Base-by-base conservation (phyloP, 2,888 invertebrate species). In the Cataglyphis cursor region DNA sequence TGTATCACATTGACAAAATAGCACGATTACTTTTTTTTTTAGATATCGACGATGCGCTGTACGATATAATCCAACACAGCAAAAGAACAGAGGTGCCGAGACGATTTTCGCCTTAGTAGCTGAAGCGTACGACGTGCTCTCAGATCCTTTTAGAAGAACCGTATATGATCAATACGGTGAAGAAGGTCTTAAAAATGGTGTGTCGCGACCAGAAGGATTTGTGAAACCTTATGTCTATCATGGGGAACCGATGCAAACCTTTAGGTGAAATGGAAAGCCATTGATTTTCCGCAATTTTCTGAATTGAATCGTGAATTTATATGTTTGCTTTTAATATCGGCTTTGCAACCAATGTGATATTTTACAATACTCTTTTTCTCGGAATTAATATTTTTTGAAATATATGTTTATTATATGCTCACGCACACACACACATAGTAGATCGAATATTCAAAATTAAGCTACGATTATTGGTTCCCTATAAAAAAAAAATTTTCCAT, bases 141-240 rank as follows among this genome's bases (percentile, higher is more conserved):
- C 96, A 0, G 95, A 97, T 94, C 96, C 97, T 61, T 95, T 96
- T 85, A 95, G 95, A 84, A 96, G 97, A 81, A 97, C 98, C 18
- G 96, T 98, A 21, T 99, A 97, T 95, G 98, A 99, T 95, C 97
- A 98, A 92, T 98, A 97, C 95, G 99, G 99, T 0, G 98, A 98
- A 94, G 97, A 97, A 91, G 98, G 98, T 0, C 95, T 99, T 64
- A 98, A 98, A 94, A 96, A 96, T 91, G 98, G 98, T 0, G 96
- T 98, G 0, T 97, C 97, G 5, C 96, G 97, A 3, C 97, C 97
- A 0, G 93, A 95, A 74, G 96, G 96, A 84, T 97, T 96, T 93
- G 96, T 97, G 88, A 96, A 96, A 80, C 97, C 97, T 0, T 98
- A 97, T 93, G 95, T 96, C 62, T 99, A 97, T 95, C 98, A 98